Base-by-base conservation (phyloP, 2,113 vertebrate genomes). In the Campylomormyrus tamandua region DNA sequence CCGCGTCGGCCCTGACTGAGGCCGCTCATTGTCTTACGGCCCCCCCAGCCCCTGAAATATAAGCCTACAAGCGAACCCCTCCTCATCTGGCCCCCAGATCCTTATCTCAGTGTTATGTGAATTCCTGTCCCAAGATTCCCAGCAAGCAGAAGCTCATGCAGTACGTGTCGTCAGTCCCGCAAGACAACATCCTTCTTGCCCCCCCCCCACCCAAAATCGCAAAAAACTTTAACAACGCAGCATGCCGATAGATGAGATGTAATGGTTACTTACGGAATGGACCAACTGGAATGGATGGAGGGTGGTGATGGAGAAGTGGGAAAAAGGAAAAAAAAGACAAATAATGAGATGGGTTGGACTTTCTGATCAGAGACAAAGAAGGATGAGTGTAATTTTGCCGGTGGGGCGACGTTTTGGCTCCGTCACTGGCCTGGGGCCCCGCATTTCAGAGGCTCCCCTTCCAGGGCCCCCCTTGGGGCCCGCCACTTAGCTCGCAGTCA, bases 241-340 rank as follows among this genome's bases (percentile, higher is more conserved):
- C 93, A 95, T 94, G 92, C 93, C 94, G 89, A 92, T 90, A 93
- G 86, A 93, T 95, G 95, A 92, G 92, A 96, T 97, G 96, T 94
- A 96, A 96, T 96, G 96, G 91, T 92, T 97, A 97, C 97, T 97
- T 94, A 97, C 97, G 91, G 93, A 95, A 96, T 92, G 94, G 95
- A 49, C 96, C 96, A 83, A 94, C 97, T 97, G 95, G 88, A 93
- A 95, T 95, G 94, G 92, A 94, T 91, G 91, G 91, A 91, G 94
- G 94, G 92, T 92, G 49, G 91, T 74, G 91, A 91, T 90, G 90
- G 52, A 62, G 62, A 77, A 80, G 91, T 84, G 90, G 93, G 85
- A 83, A 92, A 83, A 93, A 91, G 92, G 85, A 48, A 92, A 52
- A 90, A 90, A 91, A 92, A 39, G 35, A 83, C 83, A 90, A 90